Percentiles rank a stretch among this genome's conserved stretches.
These are phyloP conservation scores for Gnathonemus longibarbis DNA, from an alignment of 2,113 vertebrate genomes.

Conservation along the genomic window DNA sequence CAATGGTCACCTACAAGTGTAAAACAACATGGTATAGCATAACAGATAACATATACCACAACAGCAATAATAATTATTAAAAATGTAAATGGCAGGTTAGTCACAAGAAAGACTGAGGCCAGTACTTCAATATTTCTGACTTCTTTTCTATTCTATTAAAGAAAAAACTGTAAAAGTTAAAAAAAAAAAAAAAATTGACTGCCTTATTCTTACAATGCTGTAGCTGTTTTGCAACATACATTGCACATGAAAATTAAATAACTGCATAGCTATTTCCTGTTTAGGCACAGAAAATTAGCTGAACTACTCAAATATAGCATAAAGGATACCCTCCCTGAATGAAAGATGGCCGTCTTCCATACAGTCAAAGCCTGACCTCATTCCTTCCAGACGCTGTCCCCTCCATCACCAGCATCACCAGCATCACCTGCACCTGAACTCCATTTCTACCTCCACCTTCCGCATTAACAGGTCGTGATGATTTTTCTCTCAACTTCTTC, in stretches of 20 bases:
- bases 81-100: not conserved
- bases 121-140: not conserved
- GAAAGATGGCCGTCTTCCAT: not conserved
- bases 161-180: not conserved
- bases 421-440: not conserved
- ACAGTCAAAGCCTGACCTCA: not conserved
- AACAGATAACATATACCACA: not conserved
- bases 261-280: not conserved
- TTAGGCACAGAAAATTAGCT: not conserved
- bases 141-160: not conserved
- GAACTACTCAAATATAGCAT: not conserved
- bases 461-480: not conserved
- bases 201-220: not conserved
- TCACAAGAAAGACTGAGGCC: not conserved
- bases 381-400: not conserved
- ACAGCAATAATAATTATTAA: not conserved
- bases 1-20: not conserved
- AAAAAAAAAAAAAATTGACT: not conserved
- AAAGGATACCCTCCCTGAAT: not conserved
- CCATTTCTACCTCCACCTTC: not conserved
- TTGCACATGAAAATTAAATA: not conserved
- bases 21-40: not conserved
- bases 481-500: not conserved
- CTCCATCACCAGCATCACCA: not conserved
- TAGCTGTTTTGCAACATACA: not conserved